Evolutionary conservation across 2,797 vertebrate genomes (phyloP).

Genomic region (Etheostoma perlongum): DNA sequence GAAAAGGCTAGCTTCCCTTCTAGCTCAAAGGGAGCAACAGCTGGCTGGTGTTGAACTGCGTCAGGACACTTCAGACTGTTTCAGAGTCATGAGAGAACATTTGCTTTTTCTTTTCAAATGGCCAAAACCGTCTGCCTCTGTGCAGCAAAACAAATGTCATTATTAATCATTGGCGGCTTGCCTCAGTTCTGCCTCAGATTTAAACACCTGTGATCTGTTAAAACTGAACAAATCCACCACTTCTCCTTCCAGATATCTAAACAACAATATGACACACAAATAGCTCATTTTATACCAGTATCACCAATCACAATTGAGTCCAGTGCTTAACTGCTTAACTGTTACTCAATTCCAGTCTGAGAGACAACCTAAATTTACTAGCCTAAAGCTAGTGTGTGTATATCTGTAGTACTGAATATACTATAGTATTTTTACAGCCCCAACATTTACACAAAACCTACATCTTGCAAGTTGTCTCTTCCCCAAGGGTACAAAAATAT

Average conservation of each 20-base stretch:
- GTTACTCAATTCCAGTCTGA: not conserved
- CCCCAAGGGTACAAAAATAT: not conserved
- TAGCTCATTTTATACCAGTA: not conserved
- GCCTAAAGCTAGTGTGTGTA: not conserved
- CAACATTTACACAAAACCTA: not conserved
- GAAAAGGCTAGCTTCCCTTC: not conserved
- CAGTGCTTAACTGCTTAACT: not conserved
- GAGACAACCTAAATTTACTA: not conserved
- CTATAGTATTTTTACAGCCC: not conserved
- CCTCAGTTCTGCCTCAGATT: no score
- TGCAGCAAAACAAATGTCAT: not conserved
- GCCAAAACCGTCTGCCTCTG: not conserved
- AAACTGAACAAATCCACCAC: conserved; percentile 3
- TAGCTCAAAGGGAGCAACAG: not conserved
- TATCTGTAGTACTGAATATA: not conserved
- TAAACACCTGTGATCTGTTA: not conserved
- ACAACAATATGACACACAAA: not conserved
- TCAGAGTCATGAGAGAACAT: not conserved
- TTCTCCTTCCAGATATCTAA: not conserved
- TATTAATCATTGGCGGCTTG: not conserved
- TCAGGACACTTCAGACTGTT: not conserved
- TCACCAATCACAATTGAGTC: not conserved
- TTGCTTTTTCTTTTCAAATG: not conserved
- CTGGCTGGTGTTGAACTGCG: not conserved
- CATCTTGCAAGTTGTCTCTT: not conserved